Conservation (phyloP, 2,113 vertebrate species). For the Bos taurus region DNA sequence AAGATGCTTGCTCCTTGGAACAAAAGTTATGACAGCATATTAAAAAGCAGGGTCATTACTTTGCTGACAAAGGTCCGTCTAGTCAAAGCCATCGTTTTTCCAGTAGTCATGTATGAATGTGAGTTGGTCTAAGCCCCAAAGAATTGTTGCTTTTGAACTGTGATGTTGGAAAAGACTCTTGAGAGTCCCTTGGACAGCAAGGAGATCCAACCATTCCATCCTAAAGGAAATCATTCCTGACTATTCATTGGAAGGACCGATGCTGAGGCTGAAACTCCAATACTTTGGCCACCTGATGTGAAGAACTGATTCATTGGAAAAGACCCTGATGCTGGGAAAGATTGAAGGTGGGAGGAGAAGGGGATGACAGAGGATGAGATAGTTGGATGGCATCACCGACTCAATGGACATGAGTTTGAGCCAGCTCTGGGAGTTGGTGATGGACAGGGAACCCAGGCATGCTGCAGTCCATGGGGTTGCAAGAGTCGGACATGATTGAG, state of each 20-base stretch:
- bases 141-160: background rate
- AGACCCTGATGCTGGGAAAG: background rate
- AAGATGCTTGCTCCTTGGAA: background rate
- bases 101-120: background rate
- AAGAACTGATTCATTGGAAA: background rate
- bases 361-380: background rate
- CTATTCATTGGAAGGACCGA: background rate
- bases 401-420: background rate
- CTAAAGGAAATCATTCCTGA: background rate
- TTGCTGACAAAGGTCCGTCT: background rate
- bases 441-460: background rate
- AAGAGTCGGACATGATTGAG: fast-evolving
- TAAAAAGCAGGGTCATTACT: background rate
- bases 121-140: background rate
- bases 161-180: background rate
- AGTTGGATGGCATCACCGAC: background rate
- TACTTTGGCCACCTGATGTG: background rate
- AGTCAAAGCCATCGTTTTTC: background rate
- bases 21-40: background rate
- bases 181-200: background rate
- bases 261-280: background rate
- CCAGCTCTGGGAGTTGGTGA: fast-evolving
- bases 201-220: background rate
- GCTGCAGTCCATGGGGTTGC: background rate
- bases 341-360: background rate